phyloP scores from a whole-genome alignment of 2,113 vertebrate species.

The Hydropotes inermis region DNA sequence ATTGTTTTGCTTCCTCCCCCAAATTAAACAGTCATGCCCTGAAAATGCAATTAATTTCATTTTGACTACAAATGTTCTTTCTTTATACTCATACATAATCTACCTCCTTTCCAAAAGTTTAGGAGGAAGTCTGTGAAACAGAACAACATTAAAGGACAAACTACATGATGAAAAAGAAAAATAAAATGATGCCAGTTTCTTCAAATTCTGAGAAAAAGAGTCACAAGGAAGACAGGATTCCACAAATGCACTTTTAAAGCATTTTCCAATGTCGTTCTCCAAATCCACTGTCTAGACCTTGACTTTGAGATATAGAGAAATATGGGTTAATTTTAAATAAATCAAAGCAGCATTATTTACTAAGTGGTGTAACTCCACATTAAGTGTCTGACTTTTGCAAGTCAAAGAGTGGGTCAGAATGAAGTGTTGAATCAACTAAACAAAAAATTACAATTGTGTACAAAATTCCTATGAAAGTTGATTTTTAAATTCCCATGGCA shows the following conservation, averaged over 20 bases:
- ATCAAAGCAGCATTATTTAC: not conserved
- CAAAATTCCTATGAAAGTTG: not conserved
- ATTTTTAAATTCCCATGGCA: not conserved
- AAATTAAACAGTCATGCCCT: not conserved
- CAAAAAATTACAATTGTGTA: not conserved
- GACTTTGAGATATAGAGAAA: not conserved
- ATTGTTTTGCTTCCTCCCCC: not conserved
- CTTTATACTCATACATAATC: not conserved
- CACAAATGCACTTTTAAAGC: not conserved
- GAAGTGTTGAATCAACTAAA: not conserved
- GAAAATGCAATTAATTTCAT: not conserved
- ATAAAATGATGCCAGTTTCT: not conserved
- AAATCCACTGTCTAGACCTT: not conserved
- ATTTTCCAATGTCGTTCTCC: not conserved
- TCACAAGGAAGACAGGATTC: not conserved
- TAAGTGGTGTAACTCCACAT: not conserved
- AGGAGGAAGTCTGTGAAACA: not conserved
- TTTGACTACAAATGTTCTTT: not conserved
- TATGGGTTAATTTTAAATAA: not conserved
- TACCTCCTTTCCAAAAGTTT: not conserved
- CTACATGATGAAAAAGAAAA: not conserved
- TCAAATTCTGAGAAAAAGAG: not conserved
- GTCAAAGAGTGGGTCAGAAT: not conserved
- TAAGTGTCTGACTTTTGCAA: not conserved
- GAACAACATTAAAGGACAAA: not conserved